Evolutionary conservation across 1,140 invertebrate genomes (phyloP).

Genomic region (Lineus longissimus): DNA sequence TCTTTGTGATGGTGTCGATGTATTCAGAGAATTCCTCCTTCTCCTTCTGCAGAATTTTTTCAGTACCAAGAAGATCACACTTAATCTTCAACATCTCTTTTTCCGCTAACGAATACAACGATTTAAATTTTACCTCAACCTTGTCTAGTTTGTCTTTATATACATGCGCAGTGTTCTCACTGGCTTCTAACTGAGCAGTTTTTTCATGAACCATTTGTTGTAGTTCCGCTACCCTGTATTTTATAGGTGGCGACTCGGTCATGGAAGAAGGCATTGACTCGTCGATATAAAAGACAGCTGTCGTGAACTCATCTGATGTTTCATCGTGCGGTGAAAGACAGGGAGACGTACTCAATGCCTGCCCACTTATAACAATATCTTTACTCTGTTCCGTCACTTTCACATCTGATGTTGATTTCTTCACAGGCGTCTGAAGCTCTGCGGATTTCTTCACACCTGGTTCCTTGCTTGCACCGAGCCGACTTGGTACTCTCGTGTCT

Average conservation of each 20-base stretch:
- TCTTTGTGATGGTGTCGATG: constrained; percentile 3
- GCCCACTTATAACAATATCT: not conserved
- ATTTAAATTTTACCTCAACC: constrained; percentile 20
- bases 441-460: no score
- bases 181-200: constrained; percentile 24
- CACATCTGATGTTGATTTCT: not conserved
- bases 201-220: constrained; percentile 43
- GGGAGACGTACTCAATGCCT: constrained; percentile 14
- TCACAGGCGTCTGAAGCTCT: no score
- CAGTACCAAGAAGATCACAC: constrained; percentile 8
- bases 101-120: constrained; percentile 18
- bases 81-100: constrained; percentile 16
- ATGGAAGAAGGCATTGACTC: constrained; percentile 64
- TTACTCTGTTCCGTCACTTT: not conserved
- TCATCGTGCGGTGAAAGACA: constrained; percentile 33
- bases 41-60: constrained; percentile 12
- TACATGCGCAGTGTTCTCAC: constrained; percentile 10
- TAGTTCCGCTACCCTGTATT: constrained; percentile 25
- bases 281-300: constrained; percentile 80
- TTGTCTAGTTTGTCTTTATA: constrained; percentile 16
- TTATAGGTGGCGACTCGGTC: constrained; percentile 41
- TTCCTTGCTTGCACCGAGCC: no score
- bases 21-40: constrained; percentile 14
- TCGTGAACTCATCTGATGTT: constrained; percentile 64
- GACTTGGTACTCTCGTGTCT: not conserved